Base-by-base conservation (phyloP, 2,113 vertebrate species). In the Nannobrachium achirus region DNA sequence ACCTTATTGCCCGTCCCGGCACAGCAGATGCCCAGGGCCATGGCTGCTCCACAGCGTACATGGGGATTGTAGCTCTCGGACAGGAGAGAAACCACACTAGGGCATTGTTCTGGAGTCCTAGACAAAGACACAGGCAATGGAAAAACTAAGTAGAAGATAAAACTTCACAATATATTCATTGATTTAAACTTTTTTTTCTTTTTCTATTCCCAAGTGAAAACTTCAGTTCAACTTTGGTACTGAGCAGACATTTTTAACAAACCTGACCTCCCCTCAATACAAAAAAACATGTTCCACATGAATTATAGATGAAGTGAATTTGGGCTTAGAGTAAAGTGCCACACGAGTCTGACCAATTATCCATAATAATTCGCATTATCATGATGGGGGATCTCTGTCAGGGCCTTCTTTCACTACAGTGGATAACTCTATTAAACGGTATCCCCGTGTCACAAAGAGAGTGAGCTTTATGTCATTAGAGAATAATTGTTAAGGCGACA, bases 11-110 rank as follows among this genome's bases (percentile, higher is more conserved):
- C 98, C 19, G 98, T 98, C 13, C 98, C 98, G 2, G 98, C 97
- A 67, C 98, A 99, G 91, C 98, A 99, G 91, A 99, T 99, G 8
- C 97, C 98, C 75, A 99, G 87, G 53, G 98, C 98, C 95, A 99
- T 97, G 7, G 98, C 98, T 62, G 98, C 98, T 14, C 98, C 98
- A 2, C 96, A 99, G 63, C 98, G 97, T 65, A 99, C 98, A 0
- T 99, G 98, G 42, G 98, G 98, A 66, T 99, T 99, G 87, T 99
- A 99, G 92, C 98, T 99, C 90, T 99, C 98, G 0, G 98, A 99
- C 84, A 99, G 82, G 63, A 99, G 89, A 10, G 98, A 99, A 64
- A 99, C 98, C 25, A 99, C 98, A 0, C 98, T 99, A 0, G 97
- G 98, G 78, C 98, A 99, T 71, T 99, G 98, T 76, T 99, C 98